Evolutionary conservation across 2,797 vertebrate species (phyloP), one percentile per base, ranked within the genome.

Genomic region (Gymnothorax reevesii): DNA sequence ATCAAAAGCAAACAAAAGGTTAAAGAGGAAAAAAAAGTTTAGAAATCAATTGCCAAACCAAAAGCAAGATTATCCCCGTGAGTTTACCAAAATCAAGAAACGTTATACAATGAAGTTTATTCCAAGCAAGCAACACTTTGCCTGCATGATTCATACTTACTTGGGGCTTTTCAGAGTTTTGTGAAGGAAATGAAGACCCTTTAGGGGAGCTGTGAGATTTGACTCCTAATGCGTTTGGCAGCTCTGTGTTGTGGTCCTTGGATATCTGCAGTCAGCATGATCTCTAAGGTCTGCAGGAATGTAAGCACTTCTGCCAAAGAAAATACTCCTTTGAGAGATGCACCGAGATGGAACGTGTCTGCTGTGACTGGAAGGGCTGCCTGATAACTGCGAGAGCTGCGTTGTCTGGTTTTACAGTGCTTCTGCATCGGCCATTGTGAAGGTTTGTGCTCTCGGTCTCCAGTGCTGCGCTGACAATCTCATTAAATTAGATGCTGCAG

Each of bases 191-290:
- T 87, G 82, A 55, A 89, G 54, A 80, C 82, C 73, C 73, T n/a
- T 86, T 86, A 84, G 80, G 27, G 59, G 83, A 60, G 62, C 82
- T 87, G 15, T 87, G 86, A 86, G 85, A 86, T 62, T 80, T 89
- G 88, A 87, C 82, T 86, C 86, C 84, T 75, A 62, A 75, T 82
- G 66, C 83, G 60, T 85, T 87, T 80, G 77, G 83, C 85, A 84
- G 75, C 52, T 42, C 83, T 33, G 75, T 52, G 75, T 62, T 57
- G 83, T 80, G 57, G 59, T 49, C 25, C 25, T 75, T 64, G 73
- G 83, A 71, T n/a, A 83, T 57, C 73, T 82, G 79, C 82, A 59
- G 59, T 57, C 73, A 80, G 57, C 33, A 59, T n/a, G 71, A 71
- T 83, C 86, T 83, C 86, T 87, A 73, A 77, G 54, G 85, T 55